Conservation (phyloP, 2,113 vertebrate genomes). For the Cariama cristata region DNA sequence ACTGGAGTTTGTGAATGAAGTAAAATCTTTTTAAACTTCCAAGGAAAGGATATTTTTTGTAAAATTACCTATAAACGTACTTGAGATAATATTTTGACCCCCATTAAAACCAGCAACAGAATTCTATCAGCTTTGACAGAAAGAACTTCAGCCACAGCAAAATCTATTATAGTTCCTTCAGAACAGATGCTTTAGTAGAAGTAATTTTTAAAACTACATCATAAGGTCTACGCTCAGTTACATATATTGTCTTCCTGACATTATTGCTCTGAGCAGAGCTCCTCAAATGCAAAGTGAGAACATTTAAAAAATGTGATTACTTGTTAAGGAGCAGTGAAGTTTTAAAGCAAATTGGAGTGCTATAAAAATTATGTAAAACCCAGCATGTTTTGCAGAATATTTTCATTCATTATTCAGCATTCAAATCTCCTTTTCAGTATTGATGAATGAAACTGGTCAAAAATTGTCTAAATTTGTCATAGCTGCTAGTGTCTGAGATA, state of each 20-base stretch:
- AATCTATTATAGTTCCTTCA: not conserved
- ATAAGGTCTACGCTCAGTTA: not conserved
- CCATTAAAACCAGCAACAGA: not conserved
- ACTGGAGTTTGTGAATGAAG: not conserved
- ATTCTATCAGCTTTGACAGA: not conserved
- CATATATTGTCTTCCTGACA: not conserved
- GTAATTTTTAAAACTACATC: not conserved
- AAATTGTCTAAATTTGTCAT: not conserved
- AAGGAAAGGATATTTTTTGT: not conserved
- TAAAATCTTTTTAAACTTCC: not conserved
- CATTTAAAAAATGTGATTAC: not conserved
- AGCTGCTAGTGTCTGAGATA: not conserved
- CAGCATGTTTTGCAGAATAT: not conserved
- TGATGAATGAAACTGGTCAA: not conserved
- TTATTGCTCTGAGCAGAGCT: not conserved
- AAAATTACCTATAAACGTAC: not conserved
- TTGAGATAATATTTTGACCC: not conserved
- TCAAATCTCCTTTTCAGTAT: not conserved
- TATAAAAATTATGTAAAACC: not conserved
- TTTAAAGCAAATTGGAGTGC: not conserved
- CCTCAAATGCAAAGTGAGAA: not conserved
- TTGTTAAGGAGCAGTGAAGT: not conserved
- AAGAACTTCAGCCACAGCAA: not conserved
- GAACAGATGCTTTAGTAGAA: not conserved
- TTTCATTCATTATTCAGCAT: not conserved